Percentiles rank a stretch among this genome's conserved stretches.
Conservation (phyloP, 2,113 vertebrate species). For the Stegastes partitus region DNA sequence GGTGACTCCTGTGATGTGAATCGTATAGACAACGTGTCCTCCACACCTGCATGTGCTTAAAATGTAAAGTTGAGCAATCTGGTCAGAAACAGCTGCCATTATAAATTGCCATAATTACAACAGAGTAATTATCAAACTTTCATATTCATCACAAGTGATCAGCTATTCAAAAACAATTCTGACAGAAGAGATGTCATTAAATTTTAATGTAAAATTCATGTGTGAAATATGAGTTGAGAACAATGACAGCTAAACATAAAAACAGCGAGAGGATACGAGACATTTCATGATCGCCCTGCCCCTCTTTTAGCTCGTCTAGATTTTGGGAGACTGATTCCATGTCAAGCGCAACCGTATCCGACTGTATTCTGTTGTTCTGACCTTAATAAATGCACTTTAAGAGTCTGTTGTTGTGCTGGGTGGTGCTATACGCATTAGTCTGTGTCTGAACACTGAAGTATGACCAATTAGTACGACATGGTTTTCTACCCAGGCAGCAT, state of each 20-base stretch:
- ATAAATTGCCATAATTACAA: no score
- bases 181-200: neutral
- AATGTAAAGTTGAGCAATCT: neutral
- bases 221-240: conserved; percentile 1
- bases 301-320: neutral
- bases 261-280: neutral
- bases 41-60: neutral
- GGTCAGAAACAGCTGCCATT: no score
- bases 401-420: conserved; percentile 29
- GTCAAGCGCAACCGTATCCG: conserved; percentile 10
- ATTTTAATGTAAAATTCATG: neutral
- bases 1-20: neutral
- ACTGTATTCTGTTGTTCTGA: conserved; percentile 6
- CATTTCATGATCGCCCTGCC: conserved; percentile 18
- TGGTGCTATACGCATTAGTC: conserved; percentile 49
- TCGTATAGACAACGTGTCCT: neutral
- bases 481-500: conserved; percentile 50
- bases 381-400: conserved; percentile 21
- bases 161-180: neutral
- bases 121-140: neutral
- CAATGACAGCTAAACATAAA: neutral
- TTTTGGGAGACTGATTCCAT: conserved; percentile 5
- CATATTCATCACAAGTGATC: neutral
- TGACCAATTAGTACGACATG: conserved; percentile 69
- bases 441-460: conserved; percentile 56